Percentiles rank a stretch among this genome's conserved stretches.
Conservation (phyloP, 2,888 invertebrate species). For the Elmis aenea region DNA sequence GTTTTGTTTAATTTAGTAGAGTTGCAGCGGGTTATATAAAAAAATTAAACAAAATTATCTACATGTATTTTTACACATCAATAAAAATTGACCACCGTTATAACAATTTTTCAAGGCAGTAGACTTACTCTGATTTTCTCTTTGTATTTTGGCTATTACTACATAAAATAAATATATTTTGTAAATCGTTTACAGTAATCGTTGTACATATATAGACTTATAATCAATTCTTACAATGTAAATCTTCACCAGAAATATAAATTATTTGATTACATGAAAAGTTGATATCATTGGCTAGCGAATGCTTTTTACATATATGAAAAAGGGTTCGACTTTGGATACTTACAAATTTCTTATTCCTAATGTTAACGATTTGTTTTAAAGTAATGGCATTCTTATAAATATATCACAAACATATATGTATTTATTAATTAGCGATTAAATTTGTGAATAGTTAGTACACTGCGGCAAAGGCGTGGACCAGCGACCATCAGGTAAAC, state of each 20-base stretch:
- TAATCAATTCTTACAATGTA: conserved; percentile 7
- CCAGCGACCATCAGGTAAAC: conserved; percentile 64
- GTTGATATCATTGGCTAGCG: too few species aligned
- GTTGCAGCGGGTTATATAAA: too few species aligned
- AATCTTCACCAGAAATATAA: conserved; percentile 8
- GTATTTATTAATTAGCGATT: conserved; percentile 20
- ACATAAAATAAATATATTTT: conserved; percentile 20
- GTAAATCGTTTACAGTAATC: conserved; percentile 21
- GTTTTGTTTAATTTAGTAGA: too few species aligned
- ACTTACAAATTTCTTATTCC: too few species aligned
- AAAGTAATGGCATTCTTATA: background rate
- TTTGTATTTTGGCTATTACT: conserved; percentile 17
- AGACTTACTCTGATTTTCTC: conserved; percentile 8
- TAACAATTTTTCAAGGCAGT: conserved; percentile 28
- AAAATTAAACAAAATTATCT: conserved; percentile 22
- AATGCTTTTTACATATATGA: too few species aligned
- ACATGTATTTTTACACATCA: conserved; percentile 26
- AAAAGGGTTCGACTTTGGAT: too few species aligned
- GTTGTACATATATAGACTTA: conserved; percentile 24
- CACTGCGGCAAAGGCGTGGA: conserved; percentile 63
- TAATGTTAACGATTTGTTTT: too few species aligned
- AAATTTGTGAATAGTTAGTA: conserved; percentile 53
- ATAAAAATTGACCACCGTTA: conserved; percentile 27
- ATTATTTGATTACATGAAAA: conserved; percentile 7
- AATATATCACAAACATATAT: conserved; percentile 28